These are phyloP conservation scores for Sebastes kiyomatsui DNA, from an alignment of 2,797 vertebrate species.

Conservation along the genomic window DNA sequence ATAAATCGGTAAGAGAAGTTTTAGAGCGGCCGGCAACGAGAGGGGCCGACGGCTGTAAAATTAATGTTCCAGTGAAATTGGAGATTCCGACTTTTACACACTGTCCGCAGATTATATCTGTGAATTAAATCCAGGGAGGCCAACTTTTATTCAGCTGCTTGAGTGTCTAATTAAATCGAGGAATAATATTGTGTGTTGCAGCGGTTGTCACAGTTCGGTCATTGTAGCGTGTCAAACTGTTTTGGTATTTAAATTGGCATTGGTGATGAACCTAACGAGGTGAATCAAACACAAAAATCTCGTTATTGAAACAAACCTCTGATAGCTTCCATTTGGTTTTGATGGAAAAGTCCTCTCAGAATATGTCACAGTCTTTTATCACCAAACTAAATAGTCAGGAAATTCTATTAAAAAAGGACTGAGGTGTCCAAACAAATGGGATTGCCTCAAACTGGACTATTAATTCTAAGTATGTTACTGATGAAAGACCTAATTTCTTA, in stretches of 20 bases:
- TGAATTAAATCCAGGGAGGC: conserved; percentile 28
- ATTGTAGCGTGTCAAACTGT: not conserved
- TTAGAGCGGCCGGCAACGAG: conserved; percentile 28
- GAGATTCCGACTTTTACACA: conserved; percentile 48
- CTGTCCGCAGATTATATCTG: conserved; percentile 36
- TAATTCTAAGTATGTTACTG: not conserved
- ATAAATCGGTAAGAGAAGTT: conserved; percentile 52
- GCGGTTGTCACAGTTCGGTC: not conserved
- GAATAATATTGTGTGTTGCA: not conserved
- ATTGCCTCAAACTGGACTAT: not conserved
- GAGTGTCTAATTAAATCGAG: conserved; percentile 22
- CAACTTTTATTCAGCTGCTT: conserved; percentile 16
- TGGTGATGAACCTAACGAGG: not conserved
- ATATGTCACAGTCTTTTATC: not conserved
- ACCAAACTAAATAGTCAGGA: not conserved
- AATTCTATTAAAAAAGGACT: not conserved
- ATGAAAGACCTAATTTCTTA: not conserved
- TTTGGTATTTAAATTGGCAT: conserved; percentile 3
- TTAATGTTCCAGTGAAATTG: conserved; percentile 54
- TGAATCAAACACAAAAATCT: not conserved
- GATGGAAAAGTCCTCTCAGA: not conserved
- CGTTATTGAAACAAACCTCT: not conserved
- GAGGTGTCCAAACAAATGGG: not conserved
- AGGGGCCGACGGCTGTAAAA: conserved; percentile 40
- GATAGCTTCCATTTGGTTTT: not conserved